Evolutionary conservation across 2,113 vertebrate species (phyloP).

Genomic region (Fregetta grallaria): DNA sequence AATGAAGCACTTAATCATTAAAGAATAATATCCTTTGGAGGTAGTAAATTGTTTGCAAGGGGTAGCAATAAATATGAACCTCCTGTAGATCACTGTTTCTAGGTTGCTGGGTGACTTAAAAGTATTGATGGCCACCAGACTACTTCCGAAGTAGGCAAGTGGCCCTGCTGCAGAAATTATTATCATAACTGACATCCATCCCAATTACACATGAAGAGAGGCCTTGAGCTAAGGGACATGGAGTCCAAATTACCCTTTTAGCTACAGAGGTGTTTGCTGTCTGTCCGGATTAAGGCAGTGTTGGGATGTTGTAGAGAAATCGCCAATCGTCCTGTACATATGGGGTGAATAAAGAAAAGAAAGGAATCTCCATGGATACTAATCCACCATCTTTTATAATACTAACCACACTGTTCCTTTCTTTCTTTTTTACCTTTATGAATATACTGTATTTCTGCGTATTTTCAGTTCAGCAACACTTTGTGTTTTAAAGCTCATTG

Average conservation of each 20-base stretch:
- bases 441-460: not conserved
- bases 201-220: not conserved
- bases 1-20: not conserved
- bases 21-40: not conserved
- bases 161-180: not conserved
- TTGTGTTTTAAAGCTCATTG: not conserved
- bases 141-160: not conserved
- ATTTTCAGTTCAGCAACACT: not conserved
- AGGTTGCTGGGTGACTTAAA: not conserved
- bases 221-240: not conserved
- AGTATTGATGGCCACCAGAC: not conserved
- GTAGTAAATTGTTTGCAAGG: not conserved
- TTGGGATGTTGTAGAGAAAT: constrained; percentile 1
- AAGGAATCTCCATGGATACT: constrained; percentile 26
- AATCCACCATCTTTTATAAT: constrained; percentile 32
- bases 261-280: not conserved
- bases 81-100: not conserved
- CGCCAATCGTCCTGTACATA: not conserved
- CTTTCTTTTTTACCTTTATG: not conserved
- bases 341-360: not conserved
- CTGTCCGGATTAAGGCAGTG: not conserved
- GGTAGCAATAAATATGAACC: not conserved
- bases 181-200: not conserved
- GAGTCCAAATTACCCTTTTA: not conserved
- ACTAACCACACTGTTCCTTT: not conserved